A percentile compares a stretch with the other conserved stretches of the same genome.
Conservation (phyloP, 2,113 vertebrate genomes). For the Geococcyx californianus region DNA sequence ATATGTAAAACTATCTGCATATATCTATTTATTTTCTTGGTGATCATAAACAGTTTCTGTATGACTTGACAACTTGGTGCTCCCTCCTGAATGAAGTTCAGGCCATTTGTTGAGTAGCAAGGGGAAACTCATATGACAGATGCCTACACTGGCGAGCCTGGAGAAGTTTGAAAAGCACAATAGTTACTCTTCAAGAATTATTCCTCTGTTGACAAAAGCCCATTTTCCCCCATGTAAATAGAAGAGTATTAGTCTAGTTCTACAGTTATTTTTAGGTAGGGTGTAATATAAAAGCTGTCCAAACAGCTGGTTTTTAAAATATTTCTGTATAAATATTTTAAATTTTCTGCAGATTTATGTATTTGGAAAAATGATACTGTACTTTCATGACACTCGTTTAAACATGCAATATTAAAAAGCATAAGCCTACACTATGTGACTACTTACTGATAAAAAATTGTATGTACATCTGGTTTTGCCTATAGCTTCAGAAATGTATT, state of each 20-base stretch:
- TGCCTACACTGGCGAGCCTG: slow-evolving; percentile 2
- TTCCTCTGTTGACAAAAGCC: not conserved
- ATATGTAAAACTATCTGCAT: slow-evolving; percentile 42
- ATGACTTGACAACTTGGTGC: slow-evolving; percentile 59
- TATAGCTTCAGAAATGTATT: not conserved
- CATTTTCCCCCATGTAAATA: not conserved
- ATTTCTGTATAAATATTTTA: not conserved
- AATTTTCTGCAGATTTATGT: not conserved
- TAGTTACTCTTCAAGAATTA: not conserved
- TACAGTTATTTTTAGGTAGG: not conserved
- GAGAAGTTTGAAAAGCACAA: slow-evolving; percentile 11
- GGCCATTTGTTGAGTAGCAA: slow-evolving; percentile 45
- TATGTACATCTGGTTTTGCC: not conserved
- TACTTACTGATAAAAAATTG: not conserved
- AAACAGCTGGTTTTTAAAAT: not conserved
- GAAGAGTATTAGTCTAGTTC: not conserved
- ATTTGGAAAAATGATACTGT: not conserved
- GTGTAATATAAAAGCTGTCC: not conserved
- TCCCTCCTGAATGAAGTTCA: slow-evolving; percentile 65
- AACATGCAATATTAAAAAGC: not conserved
- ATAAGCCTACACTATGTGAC: not conserved
- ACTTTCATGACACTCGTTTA: not conserved
- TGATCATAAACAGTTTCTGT: slow-evolving; percentile 33
- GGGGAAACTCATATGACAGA: slow-evolving; percentile 59
- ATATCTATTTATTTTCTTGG: slow-evolving; percentile 44